These are phyloP conservation scores for Mythimna impura DNA, from an alignment of 2,888 invertebrate genomes.

Conservation along the genomic window DNA sequence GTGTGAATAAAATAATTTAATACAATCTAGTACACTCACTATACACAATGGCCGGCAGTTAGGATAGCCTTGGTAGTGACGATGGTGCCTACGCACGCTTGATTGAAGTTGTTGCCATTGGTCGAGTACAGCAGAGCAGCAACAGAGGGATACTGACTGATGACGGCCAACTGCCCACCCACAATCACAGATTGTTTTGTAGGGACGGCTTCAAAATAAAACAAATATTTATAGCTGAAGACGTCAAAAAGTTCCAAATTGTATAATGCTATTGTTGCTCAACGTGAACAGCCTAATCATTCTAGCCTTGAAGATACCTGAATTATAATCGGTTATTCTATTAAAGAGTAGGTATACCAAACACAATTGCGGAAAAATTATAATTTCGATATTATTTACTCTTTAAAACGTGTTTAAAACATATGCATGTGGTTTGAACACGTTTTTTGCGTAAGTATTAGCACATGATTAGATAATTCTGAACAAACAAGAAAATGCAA, in stretches of 20 bases:
- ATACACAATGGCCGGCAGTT: slow-evolving; percentile 74
- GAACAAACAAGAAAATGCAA: background rate
- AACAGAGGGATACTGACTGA: slow-evolving; percentile 61
- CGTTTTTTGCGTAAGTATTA: background rate
- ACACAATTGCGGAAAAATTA: too few relatives aligned
- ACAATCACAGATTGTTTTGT: slow-evolving; percentile 64
- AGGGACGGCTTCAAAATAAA: slow-evolving; percentile 58
- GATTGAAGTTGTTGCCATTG: slow-evolving; percentile 51
- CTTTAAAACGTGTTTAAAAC: too few relatives aligned
- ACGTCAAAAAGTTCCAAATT: background rate
- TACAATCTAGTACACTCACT: slow-evolving; percentile 65
- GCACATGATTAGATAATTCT: too few relatives aligned
- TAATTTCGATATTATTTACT: too few relatives aligned
- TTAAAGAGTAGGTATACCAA: too few relatives aligned
- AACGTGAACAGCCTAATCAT: too few relatives aligned
- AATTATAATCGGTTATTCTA: too few relatives aligned
- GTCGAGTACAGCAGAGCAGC: slow-evolving; percentile 60
- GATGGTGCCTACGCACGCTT: slow-evolving; percentile 70
- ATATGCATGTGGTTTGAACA: background rate
- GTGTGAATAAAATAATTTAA: background rate
- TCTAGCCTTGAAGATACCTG: too few relatives aligned
- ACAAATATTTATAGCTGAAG: background rate
- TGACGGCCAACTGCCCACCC: slow-evolving; percentile 67
- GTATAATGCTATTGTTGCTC: too few relatives aligned
- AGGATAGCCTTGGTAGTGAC: slow-evolving; percentile 69